Base-by-base conservation (phyloP, 2,797 vertebrate genomes). In the Jordanella pulchra region DNA sequence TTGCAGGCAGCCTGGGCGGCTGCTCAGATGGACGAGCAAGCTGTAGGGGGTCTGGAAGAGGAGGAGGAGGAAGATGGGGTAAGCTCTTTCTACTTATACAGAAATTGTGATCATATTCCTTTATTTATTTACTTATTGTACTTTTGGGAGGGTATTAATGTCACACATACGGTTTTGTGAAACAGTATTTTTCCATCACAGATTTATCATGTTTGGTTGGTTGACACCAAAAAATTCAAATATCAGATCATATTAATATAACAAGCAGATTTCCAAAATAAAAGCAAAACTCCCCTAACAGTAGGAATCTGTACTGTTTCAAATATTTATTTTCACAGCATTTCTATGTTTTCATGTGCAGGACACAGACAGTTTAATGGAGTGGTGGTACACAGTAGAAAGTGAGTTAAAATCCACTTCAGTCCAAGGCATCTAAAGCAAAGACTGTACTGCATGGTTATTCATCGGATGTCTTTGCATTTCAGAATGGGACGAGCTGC, bases 341-440 rank as follows among this genome's bases (percentile, higher is more conserved):
- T 27, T 67, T 45, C 1, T 23, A 71, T 58, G 63, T 50, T 71
- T 30, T 45, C n/a, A 13, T 35, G n/a, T 66, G 2, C 87, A 95
- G 94, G 94, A 95, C 85, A 95, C 93, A 6, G 95, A 95, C 89
- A 95, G 93, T 79, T 76, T 95, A 75, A 94, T 94, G 91, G 94
- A 94, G 83, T 95, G 94, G 93, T 95, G 94, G 95, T 69, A 93
- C 86, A 94, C 92, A 0, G 94, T 94, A n/a, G 93, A 95, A 73
- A 77, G 95, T 95, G 79, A 93, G 94, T 86, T 76, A 13, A 56
- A 25, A 6, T 61, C 35, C 3, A 1, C 6, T 10, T 9, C 4
- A 3, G 17, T 44, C 27, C 0, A 23, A 45, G 51, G 25, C 7
- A 50, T 71, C 30, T 14, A 27, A 58, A 65, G 21, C 3, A 21